phyloP scores from a whole-genome alignment of 2,113 vertebrate genomes.

The Progne subis region DNA sequence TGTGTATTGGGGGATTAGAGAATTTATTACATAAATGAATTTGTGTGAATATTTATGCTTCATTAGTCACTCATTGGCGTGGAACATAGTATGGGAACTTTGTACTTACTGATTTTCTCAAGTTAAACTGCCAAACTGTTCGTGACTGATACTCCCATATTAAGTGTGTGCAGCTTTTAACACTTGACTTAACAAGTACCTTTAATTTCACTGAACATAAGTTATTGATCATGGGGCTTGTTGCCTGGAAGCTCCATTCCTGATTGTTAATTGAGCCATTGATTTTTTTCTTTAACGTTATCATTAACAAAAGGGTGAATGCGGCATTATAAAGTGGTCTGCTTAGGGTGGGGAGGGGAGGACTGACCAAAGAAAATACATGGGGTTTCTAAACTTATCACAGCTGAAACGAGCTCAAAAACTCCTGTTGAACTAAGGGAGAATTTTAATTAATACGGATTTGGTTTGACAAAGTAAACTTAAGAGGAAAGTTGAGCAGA shows the following conservation, averaged over 20 bases:
- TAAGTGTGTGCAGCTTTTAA: constrained; percentile 72
- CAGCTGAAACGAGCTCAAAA: not conserved
- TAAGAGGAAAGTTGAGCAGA: not conserved
- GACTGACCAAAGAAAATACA: not conserved
- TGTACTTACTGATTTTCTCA: constrained; percentile 56
- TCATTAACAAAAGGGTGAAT: constrained; percentile 62
- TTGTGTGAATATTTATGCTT: constrained; percentile 54
- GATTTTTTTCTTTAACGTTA: constrained; percentile 71
- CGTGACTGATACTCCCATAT: constrained; percentile 63
- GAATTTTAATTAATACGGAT: not conserved
- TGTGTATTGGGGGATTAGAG: not conserved
- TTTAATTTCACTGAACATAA: constrained; percentile 81
- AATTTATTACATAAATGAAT: constrained; percentile 65
- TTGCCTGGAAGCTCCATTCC: constrained; percentile 75
- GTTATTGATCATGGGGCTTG: constrained; percentile 76
- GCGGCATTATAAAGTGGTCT: constrained; percentile 21
- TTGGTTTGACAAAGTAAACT: not conserved
- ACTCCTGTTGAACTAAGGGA: not conserved
- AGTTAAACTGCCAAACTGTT: constrained; percentile 57
- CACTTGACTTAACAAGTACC: constrained; percentile 78
- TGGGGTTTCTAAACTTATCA: not conserved
- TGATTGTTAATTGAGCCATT: constrained; percentile 80
- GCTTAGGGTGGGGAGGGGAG: not conserved
- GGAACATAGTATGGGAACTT: constrained; percentile 68
- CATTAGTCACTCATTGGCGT: constrained; percentile 60